A percentile compares a stretch with the other conserved stretches of the same genome.
Evolutionary conservation across 92 coral and sea anemone genomes (phyloP).

Genomic region (Siderastrea siderea): DNA sequence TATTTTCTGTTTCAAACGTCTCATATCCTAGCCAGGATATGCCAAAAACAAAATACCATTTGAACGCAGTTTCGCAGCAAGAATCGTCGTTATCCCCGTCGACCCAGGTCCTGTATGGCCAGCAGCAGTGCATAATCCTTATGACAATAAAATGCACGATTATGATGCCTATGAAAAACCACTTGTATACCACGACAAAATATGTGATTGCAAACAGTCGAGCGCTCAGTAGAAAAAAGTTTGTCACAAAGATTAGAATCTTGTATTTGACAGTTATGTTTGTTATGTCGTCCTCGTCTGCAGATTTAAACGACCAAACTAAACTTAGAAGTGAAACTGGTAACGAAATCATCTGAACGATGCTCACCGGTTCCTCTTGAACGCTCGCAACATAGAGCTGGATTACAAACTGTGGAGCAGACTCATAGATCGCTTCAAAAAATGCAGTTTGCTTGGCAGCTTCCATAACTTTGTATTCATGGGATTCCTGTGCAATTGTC

Average conservation of each 20-base stretch:
- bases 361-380: constrained; percentile 19
- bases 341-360: constrained; percentile 20
- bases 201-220: constrained; percentile 25
- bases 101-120: not conserved
- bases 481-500: not conserved
- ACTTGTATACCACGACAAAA: constrained; percentile 1
- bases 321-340: constrained; percentile 36
- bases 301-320: constrained; percentile 28
- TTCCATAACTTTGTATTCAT: not conserved
- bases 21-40: not conserved
- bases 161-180: not conserved
- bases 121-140: not conserved
- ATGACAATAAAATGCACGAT: not conserved
- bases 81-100: not conserved
- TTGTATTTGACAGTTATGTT: not conserved
- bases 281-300: not conserved
- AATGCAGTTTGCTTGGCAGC: not conserved
- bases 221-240: not conserved
- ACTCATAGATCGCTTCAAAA: constrained; percentile 34
- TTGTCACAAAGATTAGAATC: not conserved
- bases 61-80: not conserved
- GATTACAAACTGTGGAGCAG: constrained; percentile 61
- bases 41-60: not conserved
- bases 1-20: not conserved
- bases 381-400: constrained; percentile 54